phyloP scores from a whole-genome alignment of 2,113 vertebrate species.

The Carollia perspicillata region DNA sequence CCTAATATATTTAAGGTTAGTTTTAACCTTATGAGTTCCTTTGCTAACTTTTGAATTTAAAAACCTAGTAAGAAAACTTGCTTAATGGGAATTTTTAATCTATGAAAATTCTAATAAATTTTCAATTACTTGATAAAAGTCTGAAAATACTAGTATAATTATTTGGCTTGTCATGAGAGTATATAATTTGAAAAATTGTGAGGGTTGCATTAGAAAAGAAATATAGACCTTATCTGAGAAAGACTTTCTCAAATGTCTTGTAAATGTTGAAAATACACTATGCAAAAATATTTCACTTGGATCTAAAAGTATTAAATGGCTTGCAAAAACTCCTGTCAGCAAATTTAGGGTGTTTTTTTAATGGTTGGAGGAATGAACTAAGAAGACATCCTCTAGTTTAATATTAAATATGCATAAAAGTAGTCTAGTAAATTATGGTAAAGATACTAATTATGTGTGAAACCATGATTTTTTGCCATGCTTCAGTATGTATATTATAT shows the following conservation, averaged over 20 bases:
- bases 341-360: slow-evolving; percentile 74
- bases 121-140: not conserved
- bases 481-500: slow-evolving; percentile 28
- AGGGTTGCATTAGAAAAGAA: slow-evolving; percentile 51
- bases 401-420: slow-evolving; percentile 51
- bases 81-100: not conserved
- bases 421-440: slow-evolving; percentile 48
- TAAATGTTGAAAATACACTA: slow-evolving; percentile 75
- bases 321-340: slow-evolving; percentile 76
- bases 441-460: slow-evolving; percentile 50
- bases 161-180: not conserved
- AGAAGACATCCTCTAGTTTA: slow-evolving; percentile 70
- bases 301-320: slow-evolving; percentile 72
- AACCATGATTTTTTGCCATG: not conserved
- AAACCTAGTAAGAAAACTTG: not conserved
- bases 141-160: slow-evolving; percentile 4
- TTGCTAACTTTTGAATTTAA: not conserved
- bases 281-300: slow-evolving; percentile 84
- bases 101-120: not conserved
- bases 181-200: slow-evolving; percentile 70
- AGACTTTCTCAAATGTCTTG: slow-evolving; percentile 71
- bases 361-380: slow-evolving; percentile 75
- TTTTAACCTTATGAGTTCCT: not conserved
- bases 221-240: slow-evolving; percentile 74
- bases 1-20: not conserved